These are phyloP conservation scores for Tillus elongatus DNA, from an alignment of 2,888 invertebrate genomes.

Conservation along the genomic window DNA sequence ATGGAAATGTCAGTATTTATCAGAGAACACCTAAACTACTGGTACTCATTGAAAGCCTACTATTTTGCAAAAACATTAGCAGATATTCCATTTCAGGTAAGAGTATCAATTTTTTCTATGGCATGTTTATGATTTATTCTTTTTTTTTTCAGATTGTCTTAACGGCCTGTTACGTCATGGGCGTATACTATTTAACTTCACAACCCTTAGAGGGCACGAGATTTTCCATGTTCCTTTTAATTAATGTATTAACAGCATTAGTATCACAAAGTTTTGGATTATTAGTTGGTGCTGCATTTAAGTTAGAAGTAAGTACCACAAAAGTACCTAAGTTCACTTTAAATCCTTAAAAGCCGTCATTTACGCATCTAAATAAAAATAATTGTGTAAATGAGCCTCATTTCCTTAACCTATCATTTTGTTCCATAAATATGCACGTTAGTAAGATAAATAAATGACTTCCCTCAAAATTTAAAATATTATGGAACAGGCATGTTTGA, in stretches of 20 bases:
- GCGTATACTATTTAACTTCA: conserved; percentile 90
- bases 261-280: conserved; percentile 89
- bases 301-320: conserved; percentile 55
- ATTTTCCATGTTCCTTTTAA: conserved; percentile 68
- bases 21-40: conserved; percentile 90
- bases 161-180: conserved; percentile 69
- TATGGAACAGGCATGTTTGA: too few relatives aligned
- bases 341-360: too few relatives aligned
- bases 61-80: conserved; percentile 95
- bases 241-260: conserved; percentile 73
- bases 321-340: too few relatives aligned
- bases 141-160: conserved; percentile 62
- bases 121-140: conserved; percentile 5
- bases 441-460: too few relatives aligned
- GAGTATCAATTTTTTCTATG: too few relatives aligned
- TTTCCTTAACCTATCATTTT: too few relatives aligned
- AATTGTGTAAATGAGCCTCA: too few relatives aligned
- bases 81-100: conserved; percentile 91
- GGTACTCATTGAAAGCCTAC: conserved; percentile 95
- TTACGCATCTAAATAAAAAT: too few relatives aligned
- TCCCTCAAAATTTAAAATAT: too few relatives aligned
- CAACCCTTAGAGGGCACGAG: conserved; percentile 85
- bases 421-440: too few relatives aligned
- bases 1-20: conserved; percentile 92
- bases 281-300: conserved; percentile 86